Base-by-base conservation (phyloP, 2,113 vertebrate genomes). In the Sturnus vulgaris region DNA sequence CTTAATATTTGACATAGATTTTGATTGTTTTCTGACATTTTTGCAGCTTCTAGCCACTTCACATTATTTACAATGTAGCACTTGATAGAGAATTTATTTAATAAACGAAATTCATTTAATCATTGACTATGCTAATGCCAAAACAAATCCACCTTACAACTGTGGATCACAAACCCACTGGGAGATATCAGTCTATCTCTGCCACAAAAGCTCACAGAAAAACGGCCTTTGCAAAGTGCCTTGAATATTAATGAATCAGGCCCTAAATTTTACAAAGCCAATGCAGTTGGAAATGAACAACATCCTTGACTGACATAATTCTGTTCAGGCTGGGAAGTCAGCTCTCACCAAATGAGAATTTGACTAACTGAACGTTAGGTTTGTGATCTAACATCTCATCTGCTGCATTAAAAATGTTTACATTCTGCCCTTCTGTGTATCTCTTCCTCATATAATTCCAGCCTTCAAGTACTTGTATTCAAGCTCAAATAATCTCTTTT, bases 81-180 rank as follows among this genome's bases (percentile, higher is more conserved):
- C 44, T 84, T 52, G 66, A 66, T 80, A 57, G 49, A 85, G 78
- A 72, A 72, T 71, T 91, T 92, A 69, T 85, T 65, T 68, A 68
- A 57, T 82, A 82, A 88, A 69, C 72, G 28, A 52, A 64, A 79
- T 76, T 91, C 7, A 57, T 82, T 93, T 91, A 91, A 82, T 91
- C 82, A 68, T 49, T 68, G 61, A 46, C 70, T 89, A 52, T 70
- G 42, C 68, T 92, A 82, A 87, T 84, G 73, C 25, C 70, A 76
- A 89, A 93, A 89, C 73, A 94, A 94, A 94, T 82, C 81, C 69
- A 82, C 70, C 77, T 96, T 92, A 89, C 81, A 69, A 35, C 65
- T 68, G 37, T 86, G 87, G 72, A 53, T 91, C 86, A 82, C 57
- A 89, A 75, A 64, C 70, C 92, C 46, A 27, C 39, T 72, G 95